Evolutionary conservation across 2,888 invertebrate species (phyloP).

Genomic region (Temnothorax unifasciatus): DNA sequence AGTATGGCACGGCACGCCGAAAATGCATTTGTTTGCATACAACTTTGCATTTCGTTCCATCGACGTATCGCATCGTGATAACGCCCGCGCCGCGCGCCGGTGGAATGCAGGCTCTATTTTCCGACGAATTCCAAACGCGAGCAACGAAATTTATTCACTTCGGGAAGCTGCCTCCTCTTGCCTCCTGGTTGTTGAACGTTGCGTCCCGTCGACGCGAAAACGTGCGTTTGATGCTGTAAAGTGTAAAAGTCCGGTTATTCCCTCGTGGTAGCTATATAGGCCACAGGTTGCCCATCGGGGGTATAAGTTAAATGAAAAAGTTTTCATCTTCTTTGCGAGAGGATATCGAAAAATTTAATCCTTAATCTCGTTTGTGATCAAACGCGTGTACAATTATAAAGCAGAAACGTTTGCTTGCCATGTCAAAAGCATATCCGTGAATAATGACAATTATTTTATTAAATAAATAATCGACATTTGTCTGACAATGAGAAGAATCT

Average conservation of each 20-base stretch:
- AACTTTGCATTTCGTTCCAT: conserved; percentile 9
- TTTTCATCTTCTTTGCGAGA: not conserved
- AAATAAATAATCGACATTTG: not conserved
- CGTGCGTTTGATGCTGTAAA: not conserved
- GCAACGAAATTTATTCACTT: conserved; percentile 11
- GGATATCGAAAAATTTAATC: conserved; percentile 10
- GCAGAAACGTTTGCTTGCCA: not conserved
- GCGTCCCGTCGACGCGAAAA: not conserved
- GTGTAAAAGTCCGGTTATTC: not conserved
- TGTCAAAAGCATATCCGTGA: not conserved
- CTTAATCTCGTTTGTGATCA: not conserved
- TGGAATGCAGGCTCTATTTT: conserved; percentile 3
- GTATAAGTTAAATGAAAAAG: not conserved
- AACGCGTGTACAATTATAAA: not conserved
- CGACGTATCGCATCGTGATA: not conserved
- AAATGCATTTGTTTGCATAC: conserved; percentile 25
- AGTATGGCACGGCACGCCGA: not conserved
- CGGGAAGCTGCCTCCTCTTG: not conserved
- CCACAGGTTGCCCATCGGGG: not conserved
- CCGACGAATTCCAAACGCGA: not conserved
- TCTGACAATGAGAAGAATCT: not conserved
- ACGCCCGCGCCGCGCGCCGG: too few species aligned
- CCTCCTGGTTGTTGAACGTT: not conserved
- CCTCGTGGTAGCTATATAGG: not conserved
- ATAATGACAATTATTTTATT: not conserved